Base-by-base conservation (phyloP, 2,113 vertebrate species). In the Cygnus buccinator region DNA sequence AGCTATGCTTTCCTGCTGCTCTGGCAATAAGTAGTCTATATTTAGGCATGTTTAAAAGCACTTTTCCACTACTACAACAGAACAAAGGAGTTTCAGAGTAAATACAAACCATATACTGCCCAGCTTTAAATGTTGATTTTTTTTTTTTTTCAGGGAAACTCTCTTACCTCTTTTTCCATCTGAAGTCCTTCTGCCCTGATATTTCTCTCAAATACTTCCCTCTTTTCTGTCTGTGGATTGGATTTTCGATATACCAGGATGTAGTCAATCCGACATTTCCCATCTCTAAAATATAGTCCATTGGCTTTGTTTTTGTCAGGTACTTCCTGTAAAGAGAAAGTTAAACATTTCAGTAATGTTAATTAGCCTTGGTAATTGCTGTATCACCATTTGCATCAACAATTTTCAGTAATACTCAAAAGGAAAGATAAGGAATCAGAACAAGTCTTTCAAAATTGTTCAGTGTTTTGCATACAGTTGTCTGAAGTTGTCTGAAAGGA, bases 221-320 rank as follows among this genome's bases (percentile, higher is more conserved):
- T 98, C 95, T 99, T 99, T 94, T 99, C 99, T 15, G 98, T 97
- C 89, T 99, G 99, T 3, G 97, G 97, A 80, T 97, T 99, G 87
- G 99, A 99, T 98, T 99, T 99, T 97, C 98, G 98, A 57, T 99
- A 99, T 31, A 99, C 99, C 83, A 99, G 98, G 95, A 99, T 98
- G 96, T 99, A 99, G 96, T 99, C 99, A 79, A 99, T 99, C 8
- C 98, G 98, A 95, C 98, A 98, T 89, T 98, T 99, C 31, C 98
- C 99, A 90, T 99, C 99, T 83, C 98, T 98, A 97, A 99, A 99
- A 97, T 98, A 99, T 7, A 99, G 97, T 72, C 98, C 98, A 58
- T 97, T 98, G 58, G 97, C 97, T 96, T 98, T 99, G 90, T 97
- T 98, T 96, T 98, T 98, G 62, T 98, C 98, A 41, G 96, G 96